Evolutionary conservation across 2,797 vertebrate genomes (phyloP), one percentile per base, ranked within the genome.

Genomic region (Cynodonichthys magdalenae): DNA sequence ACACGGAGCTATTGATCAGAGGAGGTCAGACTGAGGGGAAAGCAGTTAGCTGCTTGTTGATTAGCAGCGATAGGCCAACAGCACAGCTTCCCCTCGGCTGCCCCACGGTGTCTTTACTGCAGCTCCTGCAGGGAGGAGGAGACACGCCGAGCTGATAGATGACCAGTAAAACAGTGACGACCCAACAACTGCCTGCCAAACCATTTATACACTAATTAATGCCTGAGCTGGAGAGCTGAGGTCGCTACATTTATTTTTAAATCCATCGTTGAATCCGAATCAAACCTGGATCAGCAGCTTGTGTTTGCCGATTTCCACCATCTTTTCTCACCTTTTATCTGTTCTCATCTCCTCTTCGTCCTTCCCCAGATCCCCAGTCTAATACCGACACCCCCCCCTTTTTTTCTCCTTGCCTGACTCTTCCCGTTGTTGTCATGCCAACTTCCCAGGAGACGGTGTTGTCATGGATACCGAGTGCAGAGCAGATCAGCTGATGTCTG

Each of bases 401-500:
- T 20, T 45, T 53, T 46, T 68, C 63, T 47, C 59, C 12, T 58
- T 55, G 61, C 74, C 77, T 85, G 80, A 70, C 83, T 75, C 79
- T 69, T 81, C 81, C 85, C 47, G 19, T 89, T 78, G 73, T 92
- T 94, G 92, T 81, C 94, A 71, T 91, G 87, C 92, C 94, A 93
- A 90, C 90, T 87, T 93, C 94, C 93, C 93, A 62, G 79, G 93
- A 95, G 95, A 91, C 85, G 71, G 72, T 7, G 95, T 98, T 95
- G 93, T 95, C 95, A 97, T 98, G 95, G 95, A 82, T 90, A 98
- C 89, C 2, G 75, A 69, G 83, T 59, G 90, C 88, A 90, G 93
- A 89, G 89, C 79, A 85, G 87, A 93, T 95, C 95, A 95, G 95
- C 95, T 95, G 95, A 92, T 90, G 93, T 92, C 94, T 96, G 93